Evolutionary conservation across 2,797 vertebrate genomes (phyloP), one percentile per base, ranked within the genome.

Genomic region (Pipistrellus nathusii): DNA sequence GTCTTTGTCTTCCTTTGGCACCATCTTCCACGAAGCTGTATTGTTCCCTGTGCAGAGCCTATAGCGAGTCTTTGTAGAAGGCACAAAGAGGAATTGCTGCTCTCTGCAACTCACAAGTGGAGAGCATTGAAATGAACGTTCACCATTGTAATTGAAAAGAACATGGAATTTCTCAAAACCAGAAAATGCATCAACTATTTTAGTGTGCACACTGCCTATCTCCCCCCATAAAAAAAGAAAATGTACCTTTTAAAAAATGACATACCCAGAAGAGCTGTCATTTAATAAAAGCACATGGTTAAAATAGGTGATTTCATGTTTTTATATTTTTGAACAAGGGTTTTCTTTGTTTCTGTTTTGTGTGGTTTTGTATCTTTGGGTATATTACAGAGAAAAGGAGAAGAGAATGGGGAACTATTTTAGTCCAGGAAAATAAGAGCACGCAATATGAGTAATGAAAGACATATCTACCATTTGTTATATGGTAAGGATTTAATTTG

Each of bases 41-140:
- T 91, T 95, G 78, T 94, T 80, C 83, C 21, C 66, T 59, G 59
- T 81, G 71, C 1, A 0, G 30, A 66, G 59, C 72, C 91, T 91
- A 77, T 89, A 94, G 85, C 2, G 55, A 77, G 84, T 84, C 94
- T 97, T 94, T 92, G 82, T 94, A 85, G 88, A 93, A 95, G 57
- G 68, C 88, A 84, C 75, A 72, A 62, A 92, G 90, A 94, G 55
- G 41, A 64, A 75, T 77, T 85, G 73, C 76, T 91, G 32, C 59
- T 66, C 73, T 73, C 13, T 0, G 75, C 41, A 87, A 55, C 51
- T 91, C 46, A 68, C 12, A 93, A 68, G 41, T 88, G 44, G 73
- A 82, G n/a, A 84, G 51, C 78, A 41, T 38, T 90, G 66, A 92
- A 93, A 80, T 38, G 81, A 88, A 91, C 14, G 0, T 95, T 92